Conservation (phyloP, 53 echinoderm and acorn worm species). For the Temnopleurus reevesii region DNA sequence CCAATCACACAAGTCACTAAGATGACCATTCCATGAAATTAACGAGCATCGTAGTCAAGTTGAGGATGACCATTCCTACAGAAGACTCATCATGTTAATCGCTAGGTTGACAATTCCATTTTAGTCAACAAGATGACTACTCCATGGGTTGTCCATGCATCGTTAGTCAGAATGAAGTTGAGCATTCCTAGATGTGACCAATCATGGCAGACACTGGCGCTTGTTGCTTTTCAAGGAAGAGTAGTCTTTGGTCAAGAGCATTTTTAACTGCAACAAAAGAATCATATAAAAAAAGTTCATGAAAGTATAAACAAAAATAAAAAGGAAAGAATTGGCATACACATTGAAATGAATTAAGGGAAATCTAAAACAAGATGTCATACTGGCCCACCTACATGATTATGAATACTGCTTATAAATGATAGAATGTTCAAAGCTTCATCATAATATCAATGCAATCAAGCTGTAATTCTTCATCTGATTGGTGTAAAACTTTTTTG, state of each 20-base stretch:
- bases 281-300: background rate
- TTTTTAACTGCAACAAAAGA: constrained; percentile 71
- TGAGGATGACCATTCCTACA: background rate
- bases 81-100: constrained; percentile 25
- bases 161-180: background rate
- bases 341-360: too few relatives aligned
- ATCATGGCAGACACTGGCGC: constrained; percentile 1
- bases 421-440: too few relatives aligned
- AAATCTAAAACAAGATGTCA: too few relatives aligned
- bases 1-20: background rate
- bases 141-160: background rate
- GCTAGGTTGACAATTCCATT: too few relatives aligned
- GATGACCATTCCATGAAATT: background rate
- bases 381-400: too few relatives aligned
- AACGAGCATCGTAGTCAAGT: background rate
- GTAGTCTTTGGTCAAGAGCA: constrained; percentile 85
- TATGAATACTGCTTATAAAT: too few relatives aligned
- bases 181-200: constrained; percentile 25
- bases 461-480: too few relatives aligned
- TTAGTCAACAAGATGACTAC: background rate
- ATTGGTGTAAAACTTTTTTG: too few relatives aligned
- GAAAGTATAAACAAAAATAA: background rate
- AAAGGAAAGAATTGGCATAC: too few relatives aligned
- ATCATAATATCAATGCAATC: too few relatives aligned
- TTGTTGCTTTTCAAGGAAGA: constrained; percentile 75